These are phyloP conservation scores for Passer domesticus DNA, from an alignment of 2,113 vertebrate species.

Conservation along the genomic window DNA sequence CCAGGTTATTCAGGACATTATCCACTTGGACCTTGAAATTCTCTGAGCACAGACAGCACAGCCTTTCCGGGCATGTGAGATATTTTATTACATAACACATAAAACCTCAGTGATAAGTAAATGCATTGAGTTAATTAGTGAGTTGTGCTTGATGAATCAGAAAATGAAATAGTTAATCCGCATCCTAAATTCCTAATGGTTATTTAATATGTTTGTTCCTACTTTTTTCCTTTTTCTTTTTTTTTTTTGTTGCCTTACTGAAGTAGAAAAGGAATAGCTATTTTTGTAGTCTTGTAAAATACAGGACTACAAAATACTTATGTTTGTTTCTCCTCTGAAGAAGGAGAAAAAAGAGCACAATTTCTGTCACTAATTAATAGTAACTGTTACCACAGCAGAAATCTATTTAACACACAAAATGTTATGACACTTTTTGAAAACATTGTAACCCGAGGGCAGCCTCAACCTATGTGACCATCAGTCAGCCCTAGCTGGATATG, in stretches of 20 bases:
- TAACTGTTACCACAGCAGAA: background rate
- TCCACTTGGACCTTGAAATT: background rate
- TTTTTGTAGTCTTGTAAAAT: background rate
- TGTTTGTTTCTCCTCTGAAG: background rate
- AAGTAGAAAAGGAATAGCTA: constrained; percentile 38
- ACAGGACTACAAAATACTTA: background rate
- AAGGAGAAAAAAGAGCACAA: background rate
- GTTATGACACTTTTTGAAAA: background rate
- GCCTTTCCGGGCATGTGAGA: rapidly evolving
- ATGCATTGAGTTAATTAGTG: background rate
- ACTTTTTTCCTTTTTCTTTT: background rate
- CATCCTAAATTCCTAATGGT: background rate
- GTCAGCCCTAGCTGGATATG: background rate
- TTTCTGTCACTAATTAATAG: background rate
- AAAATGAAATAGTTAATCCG: constrained; percentile 14
- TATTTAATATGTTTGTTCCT: background rate
- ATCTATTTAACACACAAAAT: background rate
- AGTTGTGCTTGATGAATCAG: background rate
- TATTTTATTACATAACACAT: background rate
- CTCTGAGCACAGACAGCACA: background rate
- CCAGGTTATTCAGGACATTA: background rate
- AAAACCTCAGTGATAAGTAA: background rate
- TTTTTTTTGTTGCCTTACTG: background rate
- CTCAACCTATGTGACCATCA: background rate
- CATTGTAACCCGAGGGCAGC: background rate